Base-by-base conservation (phyloP, 2,888 invertebrate species). In the Zhuqinia jingwanae region DNA sequence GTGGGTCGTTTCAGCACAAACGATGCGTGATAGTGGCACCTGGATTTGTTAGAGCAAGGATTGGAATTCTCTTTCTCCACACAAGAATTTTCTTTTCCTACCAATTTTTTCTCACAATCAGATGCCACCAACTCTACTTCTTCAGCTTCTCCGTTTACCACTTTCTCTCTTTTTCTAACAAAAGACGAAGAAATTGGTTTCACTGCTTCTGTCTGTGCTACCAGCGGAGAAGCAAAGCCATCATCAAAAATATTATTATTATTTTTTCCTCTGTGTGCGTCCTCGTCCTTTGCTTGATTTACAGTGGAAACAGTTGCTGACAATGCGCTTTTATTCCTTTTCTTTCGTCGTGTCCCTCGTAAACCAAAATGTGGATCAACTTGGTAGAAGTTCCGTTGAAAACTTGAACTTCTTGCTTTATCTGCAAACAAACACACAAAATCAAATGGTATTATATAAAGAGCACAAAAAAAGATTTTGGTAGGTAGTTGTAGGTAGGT, bases 11-110 rank as follows among this genome's bases (percentile, higher is more conserved):
- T 75, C 58, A 87, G 36, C 22, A 87, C 77, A 77, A 87, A 87
- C 13, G 87, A 87, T 36, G 87, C 75, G 76, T 87, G 87, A 70
- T 84, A 77, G 56, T 84, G 77, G 70, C 77, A 84, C 84, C 77
- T 84, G 68, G 82, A 76, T 30, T 36, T 36, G 36, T 36, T 6
- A 36, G 65, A 76, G n/a, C n/a, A n/a, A 15, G 84, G 68, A 76
- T 65, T 36, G 15, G 77, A 77, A 76, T 75, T 80, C 47, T 79
- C 78, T 17, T 81, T 80, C 42, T 79, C n/a, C n/a, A n/a, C 8
- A 36, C 36, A 73, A 27, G 63, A 85, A 45, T 80, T 80, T 45
- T 65, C 45, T 50, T 82, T 70, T 20, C 75, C 63, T 27, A 75
- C 65, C 3, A n/a, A 65, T 25, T 83, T 63, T 30, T 36, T 78